Evolutionary conservation across 1,140 invertebrate genomes (phyloP).

Genomic region (Solenopsis invicta): DNA sequence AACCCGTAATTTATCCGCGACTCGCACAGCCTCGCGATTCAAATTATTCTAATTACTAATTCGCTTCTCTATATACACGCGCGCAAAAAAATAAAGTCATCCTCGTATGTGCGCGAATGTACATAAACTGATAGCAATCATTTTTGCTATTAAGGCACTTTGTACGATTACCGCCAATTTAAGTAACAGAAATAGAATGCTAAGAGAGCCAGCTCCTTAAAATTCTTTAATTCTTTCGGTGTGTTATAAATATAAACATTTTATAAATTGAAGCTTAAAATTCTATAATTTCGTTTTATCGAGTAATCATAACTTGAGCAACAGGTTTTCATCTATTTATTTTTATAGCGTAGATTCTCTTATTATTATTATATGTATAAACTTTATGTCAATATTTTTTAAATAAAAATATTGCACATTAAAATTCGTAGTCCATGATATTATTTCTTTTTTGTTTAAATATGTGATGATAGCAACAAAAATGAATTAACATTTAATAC

Average conservation of each 20-base stretch:
- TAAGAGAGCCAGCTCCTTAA: neutral
- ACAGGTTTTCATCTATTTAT: neutral
- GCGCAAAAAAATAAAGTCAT: neutral
- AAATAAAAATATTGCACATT: constrained; percentile 4
- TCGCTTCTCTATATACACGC: neutral
- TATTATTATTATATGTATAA: neutral
- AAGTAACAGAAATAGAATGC: neutral
- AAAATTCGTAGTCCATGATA: neutral
- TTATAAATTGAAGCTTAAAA: neutral
- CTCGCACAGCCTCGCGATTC: neutral
- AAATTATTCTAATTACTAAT: constrained; percentile 18
- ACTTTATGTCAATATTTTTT: neutral
- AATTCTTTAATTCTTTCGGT: neutral
- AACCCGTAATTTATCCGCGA: constrained; percentile 42
- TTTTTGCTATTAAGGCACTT: neutral
- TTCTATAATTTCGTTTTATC: neutral
- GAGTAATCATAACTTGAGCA: no score
- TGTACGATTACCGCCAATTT: neutral
- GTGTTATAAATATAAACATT: neutral
- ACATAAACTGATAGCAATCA: constrained; percentile 22
- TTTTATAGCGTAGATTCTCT: neutral
- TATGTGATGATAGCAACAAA: neutral
- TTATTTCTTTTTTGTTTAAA: neutral
- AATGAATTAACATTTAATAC: neutral
- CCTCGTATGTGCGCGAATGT: neutral